These are phyloP conservation scores for Paramormyrops hopkinsi DNA, from an alignment of 2,797 vertebrate genomes.

Conservation along the genomic window DNA sequence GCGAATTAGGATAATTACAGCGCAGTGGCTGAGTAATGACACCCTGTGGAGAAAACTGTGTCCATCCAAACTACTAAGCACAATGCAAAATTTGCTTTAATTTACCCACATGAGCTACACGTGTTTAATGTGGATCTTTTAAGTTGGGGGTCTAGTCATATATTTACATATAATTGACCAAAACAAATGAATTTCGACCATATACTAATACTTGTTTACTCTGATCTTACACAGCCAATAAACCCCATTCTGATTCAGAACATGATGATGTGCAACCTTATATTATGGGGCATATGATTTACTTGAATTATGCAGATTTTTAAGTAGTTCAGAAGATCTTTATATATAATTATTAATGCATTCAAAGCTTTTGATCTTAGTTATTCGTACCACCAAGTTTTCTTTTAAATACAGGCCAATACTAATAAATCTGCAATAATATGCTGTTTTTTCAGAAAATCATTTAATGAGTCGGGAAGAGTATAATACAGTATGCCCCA, in stretches of 20 bases:
- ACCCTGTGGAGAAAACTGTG: not conserved
- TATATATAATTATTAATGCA: not conserved
- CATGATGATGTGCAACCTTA: not conserved
- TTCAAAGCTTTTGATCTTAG: not conserved
- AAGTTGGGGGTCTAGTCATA: not conserved
- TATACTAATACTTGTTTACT: not conserved
- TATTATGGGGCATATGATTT: not conserved
- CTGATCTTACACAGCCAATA: not conserved
- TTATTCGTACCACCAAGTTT: not conserved
- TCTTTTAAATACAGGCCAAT: not conserved
- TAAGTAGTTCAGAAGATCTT: not conserved
- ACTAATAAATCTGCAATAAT: not conserved
- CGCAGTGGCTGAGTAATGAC: not conserved
- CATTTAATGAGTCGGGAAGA: not conserved
- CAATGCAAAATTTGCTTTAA: not conserved
- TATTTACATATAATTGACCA: not conserved
- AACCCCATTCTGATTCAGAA: not conserved
- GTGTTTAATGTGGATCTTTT: not conserved
- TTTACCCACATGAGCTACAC: not conserved
- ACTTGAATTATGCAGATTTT: not conserved
- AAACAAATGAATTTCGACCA: not conserved
- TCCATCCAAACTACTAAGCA: not conserved
- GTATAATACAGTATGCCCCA: not conserved
- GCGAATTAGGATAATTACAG: not conserved
- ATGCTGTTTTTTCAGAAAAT: not conserved